Evolutionary conservation across 2,797 vertebrate species (phyloP), one percentile per base, ranked within the genome.

Genomic region (Mormyrops boulengeri): DNA sequence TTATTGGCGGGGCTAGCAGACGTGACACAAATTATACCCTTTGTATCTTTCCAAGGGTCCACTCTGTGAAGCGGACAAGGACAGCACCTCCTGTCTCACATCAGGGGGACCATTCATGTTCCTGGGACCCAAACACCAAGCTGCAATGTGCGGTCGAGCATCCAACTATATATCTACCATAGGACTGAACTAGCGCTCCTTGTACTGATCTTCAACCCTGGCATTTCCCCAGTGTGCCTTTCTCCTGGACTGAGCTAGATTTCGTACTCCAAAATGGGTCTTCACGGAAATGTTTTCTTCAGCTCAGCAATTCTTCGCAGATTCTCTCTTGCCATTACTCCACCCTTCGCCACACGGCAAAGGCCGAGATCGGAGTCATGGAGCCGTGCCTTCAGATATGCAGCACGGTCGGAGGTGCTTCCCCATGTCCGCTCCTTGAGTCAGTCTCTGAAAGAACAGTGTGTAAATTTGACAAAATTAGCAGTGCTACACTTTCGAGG

Each of bases 81-180:
- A 95, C 90, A 94, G 95, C 91, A 94, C 94, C 93, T 94, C 94
- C 91, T 94, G 92, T 49, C 92, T 94, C 41, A 8, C 85, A 22
- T 94, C 94, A 93, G 92, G 93, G 93, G 94, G 95, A 92, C 91
- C 91, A 94, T 95, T 97, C 95, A 95, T 96, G 94, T 91, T 94
- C 93, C 89, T 94, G 93, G 93, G 92, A 90, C 55, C 55, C 92
- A 88, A 93, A 91, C 91, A 92, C 91, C 50, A 34, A 22, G n/a
- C 30, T 7, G 82, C 57, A 69, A 60, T n/a, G 85, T 50, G 62
- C 50, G n/a, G 62, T 52, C 34, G 22, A n/a, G 85, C 9, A 22
- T 77, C 62, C 89, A 52, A 17, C 89, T 30, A 49, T 52, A 77
- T 12, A 19, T 87, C 84, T 87, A 87, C 49, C 89, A 22, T 11